Base-by-base conservation (phyloP, 2,888 invertebrate genomes). In the Escarpia spicata region DNA sequence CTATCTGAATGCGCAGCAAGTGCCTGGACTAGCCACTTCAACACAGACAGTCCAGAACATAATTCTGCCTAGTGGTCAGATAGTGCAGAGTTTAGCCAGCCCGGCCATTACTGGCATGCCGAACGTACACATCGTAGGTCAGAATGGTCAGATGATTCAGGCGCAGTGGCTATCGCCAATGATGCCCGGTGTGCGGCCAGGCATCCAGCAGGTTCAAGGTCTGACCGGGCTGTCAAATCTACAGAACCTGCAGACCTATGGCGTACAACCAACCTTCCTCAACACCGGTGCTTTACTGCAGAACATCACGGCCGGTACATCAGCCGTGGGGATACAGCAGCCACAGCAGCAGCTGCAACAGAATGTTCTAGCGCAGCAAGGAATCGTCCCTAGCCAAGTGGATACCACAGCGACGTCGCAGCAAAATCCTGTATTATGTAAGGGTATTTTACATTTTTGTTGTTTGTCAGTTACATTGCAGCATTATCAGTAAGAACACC, bases 11-110 rank as follows among this genome's bases (percentile, higher is more conserved):
- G n/a, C 75, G n/a, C 75, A 75, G 75, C 75, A 75, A 75, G 19
- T 75, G 75, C 4, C 75, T 19, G 75, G 75, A 26, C 19, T 75
- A 4, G 75, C 75, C 6, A n/a, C 75, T 75, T 26, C 75, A 75
- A 6, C 75, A 75, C 92, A 92, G 44, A 91, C 90, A 45, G 91
- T 94, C n/a, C 94, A 94, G 93, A 94, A 93, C 92, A 93, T 94
- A 15, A 58, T 94, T 26, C 92, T 94, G 43, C 93, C 94, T 1
- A 94, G 94, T 93, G 94, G 94, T 26, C 94, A 94, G 91, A 91
- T 94, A 75, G 93, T 94, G 6, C 94, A 94, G 92, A 93, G 94
- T n/a, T 43, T 94, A 37, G 43, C 92, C 75, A 45, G 90, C 19
- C 26, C 93, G 60, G 92, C 90, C 89, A 92, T 45, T 91, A 37